phyloP scores from a whole-genome alignment of 1,140 invertebrate species.

The Bombus turneri region DNA sequence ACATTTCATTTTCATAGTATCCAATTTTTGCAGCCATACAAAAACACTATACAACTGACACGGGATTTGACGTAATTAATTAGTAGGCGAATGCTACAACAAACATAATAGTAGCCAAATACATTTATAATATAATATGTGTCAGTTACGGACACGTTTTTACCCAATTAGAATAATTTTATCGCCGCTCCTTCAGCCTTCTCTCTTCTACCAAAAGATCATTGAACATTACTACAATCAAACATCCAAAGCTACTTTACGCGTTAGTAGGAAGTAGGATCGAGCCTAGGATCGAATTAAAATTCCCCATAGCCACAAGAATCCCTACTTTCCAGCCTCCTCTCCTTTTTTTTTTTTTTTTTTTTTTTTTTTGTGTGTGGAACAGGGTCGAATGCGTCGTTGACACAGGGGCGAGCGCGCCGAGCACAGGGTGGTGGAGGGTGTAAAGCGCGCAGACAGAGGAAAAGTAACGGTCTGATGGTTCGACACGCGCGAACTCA shows the following conservation, averaged over 20 bases:
- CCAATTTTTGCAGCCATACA: no score
- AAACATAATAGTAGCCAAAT: no score
- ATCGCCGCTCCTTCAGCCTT: no score
- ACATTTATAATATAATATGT: no score
- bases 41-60: no score
- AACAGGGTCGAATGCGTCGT: constrained; percentile 33
- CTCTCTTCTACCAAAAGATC: not conserved
- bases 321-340: not conserved
- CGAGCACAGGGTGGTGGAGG: not conserved
- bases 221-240: not conserved
- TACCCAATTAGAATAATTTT: no score
- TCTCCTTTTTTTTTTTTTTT: rapidly evolving
- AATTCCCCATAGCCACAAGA: not conserved
- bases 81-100: no score
- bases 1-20: no score
- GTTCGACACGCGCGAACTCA: not conserved
- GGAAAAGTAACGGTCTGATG: not conserved
- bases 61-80: no score
- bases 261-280: not conserved
- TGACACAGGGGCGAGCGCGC: constrained; percentile 6
- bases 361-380: not conserved
- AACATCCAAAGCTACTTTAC: not conserved
- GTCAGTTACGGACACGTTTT: no score
- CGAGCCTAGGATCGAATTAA: not conserved
- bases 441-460: not conserved